These are phyloP conservation scores for Macroglossus sobrinus DNA, from an alignment of 2,113 vertebrate genomes.

Conservation along the genomic window DNA sequence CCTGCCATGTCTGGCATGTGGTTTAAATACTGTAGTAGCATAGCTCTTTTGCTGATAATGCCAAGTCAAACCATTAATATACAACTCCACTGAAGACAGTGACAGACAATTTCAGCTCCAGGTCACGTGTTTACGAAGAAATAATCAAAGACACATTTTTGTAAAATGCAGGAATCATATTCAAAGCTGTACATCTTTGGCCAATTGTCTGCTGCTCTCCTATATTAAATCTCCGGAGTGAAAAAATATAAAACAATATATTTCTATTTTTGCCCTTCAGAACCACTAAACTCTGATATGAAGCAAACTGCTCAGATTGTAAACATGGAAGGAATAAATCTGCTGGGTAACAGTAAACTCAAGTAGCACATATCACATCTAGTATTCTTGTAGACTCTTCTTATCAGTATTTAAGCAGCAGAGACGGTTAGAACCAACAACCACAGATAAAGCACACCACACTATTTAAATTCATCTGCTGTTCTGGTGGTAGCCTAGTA, in stretches of 20 bases:
- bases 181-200: neutral
- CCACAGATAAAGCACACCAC: neutral
- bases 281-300: conserved; percentile 50
- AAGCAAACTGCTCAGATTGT: conserved; percentile 55
- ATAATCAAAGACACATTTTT: conserved; percentile 41
- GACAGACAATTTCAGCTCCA: conserved; percentile 2
- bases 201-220: conserved; percentile 45
- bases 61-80: conserved; percentile 5
- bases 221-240: conserved; percentile 60
- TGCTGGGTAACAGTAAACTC: neutral
- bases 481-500: neutral
- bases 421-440: conserved; percentile 42
- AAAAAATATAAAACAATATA: conserved; percentile 25
- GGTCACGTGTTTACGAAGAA: neutral
- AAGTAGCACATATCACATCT: conserved; percentile 71
- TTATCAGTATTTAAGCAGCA: conserved; percentile 68
- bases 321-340: neutral
- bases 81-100: neutral
- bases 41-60: neutral
- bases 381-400: conserved; percentile 66
- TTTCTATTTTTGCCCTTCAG: conserved; percentile 61
- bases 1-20: conserved; percentile 52
- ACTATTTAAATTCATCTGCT: conserved; percentile 36
- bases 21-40: neutral
- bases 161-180: conserved; percentile 18